Base-by-base conservation (phyloP, 2,797 vertebrate species). In the Synanceia verrucosa region DNA sequence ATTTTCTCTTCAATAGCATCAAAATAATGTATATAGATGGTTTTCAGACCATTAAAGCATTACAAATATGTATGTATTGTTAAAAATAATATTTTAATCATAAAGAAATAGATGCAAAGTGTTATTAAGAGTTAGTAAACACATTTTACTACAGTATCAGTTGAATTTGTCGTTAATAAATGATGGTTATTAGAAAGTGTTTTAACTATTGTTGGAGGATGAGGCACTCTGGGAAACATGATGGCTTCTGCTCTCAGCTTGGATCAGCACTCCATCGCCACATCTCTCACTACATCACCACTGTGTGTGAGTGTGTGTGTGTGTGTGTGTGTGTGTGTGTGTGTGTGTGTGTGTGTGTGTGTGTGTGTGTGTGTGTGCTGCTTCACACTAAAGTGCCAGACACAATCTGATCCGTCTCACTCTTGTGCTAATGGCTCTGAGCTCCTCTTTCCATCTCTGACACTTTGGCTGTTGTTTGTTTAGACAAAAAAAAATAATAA, bases 321-420 rank as follows among this genome's bases (percentile, higher is more conserved):
- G n/a, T n/a, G n/a, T 43, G 47, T 31, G 39, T 43, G 18, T n/a
- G 55, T 53, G 72, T 76, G 71, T 60, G 61, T 47, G 4, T 81
- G n/a, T 43, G 47, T 31, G 39, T 43, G 18, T n/a, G 55, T 53
- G 72, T 76, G 71, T 60, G 61, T 47, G 4, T 81, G n/a, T 43
- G 47, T 31, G 39, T 43, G 18, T n/a, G 55, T 53, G 72, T 76
- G 71, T 60, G 61, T 47, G 4, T 81, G n/a, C n/a, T n/a, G n/a
- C n/a, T 10, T 82, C 37, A 12, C 83, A 60, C 73, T 39, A 51
- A 58, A 34, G 72, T 66, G 73, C 24, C 81, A 89, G 79, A 88
- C 89, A 19, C 62, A 44, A 57, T 76, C 73, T 52, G 76, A 86
- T 78, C 80, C 0, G 21, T 82, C 52, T 83, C 84, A 78, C 55